Evolutionary conservation across 2,888 invertebrate genomes (phyloP), one percentile per base, ranked within the genome.

Genomic region (Aleiodes testaceus): DNA sequence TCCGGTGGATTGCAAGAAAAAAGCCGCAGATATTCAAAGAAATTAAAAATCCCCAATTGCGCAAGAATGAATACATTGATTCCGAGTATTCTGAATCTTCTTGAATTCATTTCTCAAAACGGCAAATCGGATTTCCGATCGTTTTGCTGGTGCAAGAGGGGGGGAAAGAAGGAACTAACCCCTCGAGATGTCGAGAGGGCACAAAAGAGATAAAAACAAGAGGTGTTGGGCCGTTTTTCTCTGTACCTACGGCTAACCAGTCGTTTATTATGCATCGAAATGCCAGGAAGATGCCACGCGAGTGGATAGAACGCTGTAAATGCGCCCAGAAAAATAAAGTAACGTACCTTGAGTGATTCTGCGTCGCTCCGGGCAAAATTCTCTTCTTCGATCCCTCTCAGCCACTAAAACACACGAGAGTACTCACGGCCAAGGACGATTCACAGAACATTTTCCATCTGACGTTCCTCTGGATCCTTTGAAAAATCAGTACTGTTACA

Each of bases 211-310:
- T 30, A 45, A 64, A 67, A 66, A 70, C 45, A 45, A 16, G 77
- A 83, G 81, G 82, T 84, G 84, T 82, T 71, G 63, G 66, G 64
- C 47, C 42, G 52, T 61, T 47, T 45, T 16, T 55, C 69, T 63
- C 55, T 81, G 82, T 80, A 79, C 79, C 81, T 79, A 81, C 80
- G 83, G 82, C 82, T 83, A 84, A 85, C 83, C 82, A 83, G 84
- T 85, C 86, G 84, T 86, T 86, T 86, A 86, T 85, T 86, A 86
- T 86, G 86, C 85, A 86, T 85, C 85, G 86, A 86, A 86, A 86
- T 86, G 85, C 85, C 85, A 84, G 82, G 79, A 81, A 81, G 84
- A 85, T 84, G 84, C 84, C 83, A 81, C 83, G 83, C 82, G 85
- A 85, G 84, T 85, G 84, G 85, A 86, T 85, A 82, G 82, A 81